These are phyloP conservation scores for Pangasius mekongensis DNA, from an alignment of 2,797 vertebrate genomes.

Conservation along the genomic window DNA sequence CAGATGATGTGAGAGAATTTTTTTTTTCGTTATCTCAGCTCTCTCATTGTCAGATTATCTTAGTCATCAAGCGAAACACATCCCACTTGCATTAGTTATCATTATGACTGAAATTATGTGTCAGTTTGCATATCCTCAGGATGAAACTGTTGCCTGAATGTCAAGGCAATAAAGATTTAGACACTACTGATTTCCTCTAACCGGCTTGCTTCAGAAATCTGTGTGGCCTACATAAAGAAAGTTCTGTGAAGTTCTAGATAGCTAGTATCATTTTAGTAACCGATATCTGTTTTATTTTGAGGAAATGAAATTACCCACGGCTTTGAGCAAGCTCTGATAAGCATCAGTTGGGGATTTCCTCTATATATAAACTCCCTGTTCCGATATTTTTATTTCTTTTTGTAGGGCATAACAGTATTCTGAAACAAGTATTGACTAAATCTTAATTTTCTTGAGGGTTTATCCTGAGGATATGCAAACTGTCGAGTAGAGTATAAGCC, in stretches of 20 bases:
- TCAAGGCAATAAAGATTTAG: constrained; percentile 4
- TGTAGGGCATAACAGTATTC: neutral
- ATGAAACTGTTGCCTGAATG: neutral
- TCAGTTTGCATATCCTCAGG: constrained; percentile 17
- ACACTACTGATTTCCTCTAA: neutral
- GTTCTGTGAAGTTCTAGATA: neutral
- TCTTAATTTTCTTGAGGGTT: neutral
- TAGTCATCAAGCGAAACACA: constrained; percentile 12
- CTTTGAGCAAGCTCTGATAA: neutral
- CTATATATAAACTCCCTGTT: neutral
- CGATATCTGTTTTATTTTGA: neutral
- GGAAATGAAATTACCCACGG: neutral
- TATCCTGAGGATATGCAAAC: neutral
- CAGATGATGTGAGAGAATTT: neutral
- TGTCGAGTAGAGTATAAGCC: neutral
- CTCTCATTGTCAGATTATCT: constrained; percentile 5
- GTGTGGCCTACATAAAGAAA: neutral
- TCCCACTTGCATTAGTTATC: constrained; percentile 8
- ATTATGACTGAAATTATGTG: constrained; percentile 10
- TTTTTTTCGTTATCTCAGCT: neutral
- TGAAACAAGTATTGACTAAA: neutral
- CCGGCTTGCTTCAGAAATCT: neutral
- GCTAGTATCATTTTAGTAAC: neutral
- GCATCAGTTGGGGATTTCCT: neutral
- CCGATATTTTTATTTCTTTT: neutral